Conservation (phyloP, 2,888 invertebrate species). For the Sicus ferrugineus region DNA sequence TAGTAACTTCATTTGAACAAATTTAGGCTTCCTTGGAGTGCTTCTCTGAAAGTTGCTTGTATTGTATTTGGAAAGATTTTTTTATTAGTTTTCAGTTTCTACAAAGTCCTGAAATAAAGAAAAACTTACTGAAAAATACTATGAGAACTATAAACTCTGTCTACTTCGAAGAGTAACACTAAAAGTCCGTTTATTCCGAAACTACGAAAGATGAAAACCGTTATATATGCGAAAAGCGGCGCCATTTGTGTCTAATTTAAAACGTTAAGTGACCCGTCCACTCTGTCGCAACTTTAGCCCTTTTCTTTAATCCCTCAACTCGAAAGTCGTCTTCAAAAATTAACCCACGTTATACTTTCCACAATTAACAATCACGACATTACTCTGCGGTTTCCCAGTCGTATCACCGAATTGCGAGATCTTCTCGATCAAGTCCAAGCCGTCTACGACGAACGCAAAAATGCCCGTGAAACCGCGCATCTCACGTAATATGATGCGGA, state of each 20-base stretch:
- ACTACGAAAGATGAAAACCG: neutral
- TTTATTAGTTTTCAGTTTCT: too few species aligned
- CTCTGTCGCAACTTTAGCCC: neutral
- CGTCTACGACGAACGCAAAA: conserved; percentile 82
- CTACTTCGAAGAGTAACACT: too few species aligned
- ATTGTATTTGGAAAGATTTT: neutral
- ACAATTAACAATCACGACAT: conserved; percentile 77
- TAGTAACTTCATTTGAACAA: too few species aligned
- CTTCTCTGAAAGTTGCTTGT: conserved; percentile 8
- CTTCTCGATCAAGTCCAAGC: conserved; percentile 79
- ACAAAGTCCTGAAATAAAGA: too few species aligned
- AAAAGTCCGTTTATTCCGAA: neutral
- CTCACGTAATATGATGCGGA: conserved; percentile 81
- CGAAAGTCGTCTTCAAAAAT: neutral
- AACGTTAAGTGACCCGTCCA: neutral
- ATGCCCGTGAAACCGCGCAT: conserved; percentile 85
- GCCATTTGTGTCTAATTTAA: neutral
- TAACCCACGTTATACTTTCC: conserved; percentile 72
- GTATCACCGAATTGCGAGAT: conserved; percentile 80
- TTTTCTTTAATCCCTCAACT: conserved; percentile 25
- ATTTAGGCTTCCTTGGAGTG: too few species aligned
- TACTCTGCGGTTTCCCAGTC: conserved; percentile 79
- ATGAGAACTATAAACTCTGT: too few species aligned
- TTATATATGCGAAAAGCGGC: neutral
- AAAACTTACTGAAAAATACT: too few species aligned